Base-by-base conservation (phyloP, 2,113 vertebrate species). In the Pseudorasbora parva region DNA sequence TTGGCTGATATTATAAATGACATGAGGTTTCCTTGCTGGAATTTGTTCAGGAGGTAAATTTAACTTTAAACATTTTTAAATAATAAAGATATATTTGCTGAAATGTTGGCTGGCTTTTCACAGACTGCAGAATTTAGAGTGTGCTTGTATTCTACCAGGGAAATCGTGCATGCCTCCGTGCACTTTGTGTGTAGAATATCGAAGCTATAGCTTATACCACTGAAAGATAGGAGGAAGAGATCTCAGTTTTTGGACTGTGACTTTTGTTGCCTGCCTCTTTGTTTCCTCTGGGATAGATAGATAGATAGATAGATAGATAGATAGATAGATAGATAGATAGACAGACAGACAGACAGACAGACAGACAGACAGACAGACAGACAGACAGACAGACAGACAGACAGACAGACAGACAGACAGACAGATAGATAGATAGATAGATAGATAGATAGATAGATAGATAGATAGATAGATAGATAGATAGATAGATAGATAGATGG, bases 181-280 rank as follows among this genome's bases (percentile, higher is more conserved):
- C 54, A 5, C 74, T 68, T 11, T 57, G 51, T 27, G 51, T 27
- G 15, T 62, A 73, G 11, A 47, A 57, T 23, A 79, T 6, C 17
- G 10, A 60, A 19, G 75, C 11, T 49, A 72, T 41, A 84, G 41
- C 33, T 47, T 37, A 15, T 25, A 41, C 73, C 1, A 57, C 66
- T 12, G 27, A 81, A 49, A 33, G 51, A 25, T 12, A 56, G 68
- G 78, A 30, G 66, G 56, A 27, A 77, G 78, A 84, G 25, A 62
- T 30, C 37, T 69, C 21, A 15, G 41, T 57, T 57, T 68, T 59
- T 8, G n/a, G 14, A 66, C 43, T 12, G 33, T 84, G 79, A 78
- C 47, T 85, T 82, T 60, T 54, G 49, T 51, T 74, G 66, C 72
- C 80, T 57, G 69, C n/a, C n/a, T n/a, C n/a, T n/a, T n/a, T n/a